Evolutionary conservation across 2,888 invertebrate species (phyloP), one percentile per base, ranked within the genome.

Genomic region (Anaspis maculata): DNA sequence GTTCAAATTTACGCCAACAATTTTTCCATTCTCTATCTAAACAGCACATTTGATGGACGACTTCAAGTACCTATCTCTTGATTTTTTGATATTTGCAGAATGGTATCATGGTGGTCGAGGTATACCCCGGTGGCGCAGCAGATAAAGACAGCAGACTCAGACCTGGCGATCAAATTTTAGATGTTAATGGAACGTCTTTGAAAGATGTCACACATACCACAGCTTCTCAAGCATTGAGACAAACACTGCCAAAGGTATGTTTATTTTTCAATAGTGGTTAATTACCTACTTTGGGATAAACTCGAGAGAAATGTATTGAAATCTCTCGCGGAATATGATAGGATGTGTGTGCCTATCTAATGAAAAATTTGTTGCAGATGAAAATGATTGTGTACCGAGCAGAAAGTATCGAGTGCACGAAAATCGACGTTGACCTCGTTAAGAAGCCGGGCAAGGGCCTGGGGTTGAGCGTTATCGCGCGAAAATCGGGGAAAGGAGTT

Each of bases 91-190:
- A 19, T 19, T 19, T 64, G 1, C 63, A 94, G 91, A 87, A 87
- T 41, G 86, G 88, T 25, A 87, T 92, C 38, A 80, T 95, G 42
- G 78, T 97, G 45, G 80, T 95, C 49, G 96, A 97, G 62, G 79
- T 98, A 12, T 94, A 90, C 62, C 81, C 87, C 5, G 87, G 86
- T 50, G 95, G 96, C 1, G 87, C 83, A 2, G 83, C 91, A 7
- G 88, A 84, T 1, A 84, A 85, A 55, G 97, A 98, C 61, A 89
- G 89, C 0, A 75, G 97, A 27, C 68, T 98, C 24, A 77, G 81
- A 63, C 79, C 88, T 1, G 96, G 92, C 11, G 98, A 98, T 68
- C 92, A 94, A 68, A 83, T 98, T 52, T 64, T 92, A 25, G 92
- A 92, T 55, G 85, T 94, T 36, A 90, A 90, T 54, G 80, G 81